These are phyloP conservation scores for Gambusia affinis DNA, from an alignment of 2,113 vertebrate genomes.

Conservation along the genomic window DNA sequence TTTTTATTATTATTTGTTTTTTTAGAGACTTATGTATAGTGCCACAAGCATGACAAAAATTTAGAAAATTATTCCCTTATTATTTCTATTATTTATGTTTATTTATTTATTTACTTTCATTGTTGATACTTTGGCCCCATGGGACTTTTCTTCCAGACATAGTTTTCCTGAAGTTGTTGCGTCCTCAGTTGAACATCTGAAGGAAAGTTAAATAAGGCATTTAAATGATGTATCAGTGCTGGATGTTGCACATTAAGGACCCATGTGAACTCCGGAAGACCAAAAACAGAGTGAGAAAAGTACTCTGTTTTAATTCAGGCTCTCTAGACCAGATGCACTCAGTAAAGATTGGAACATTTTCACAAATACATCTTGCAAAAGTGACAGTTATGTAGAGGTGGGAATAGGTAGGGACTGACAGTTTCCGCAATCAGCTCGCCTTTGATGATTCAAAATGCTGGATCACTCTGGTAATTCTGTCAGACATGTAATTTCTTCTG, in stretches of 20 bases:
- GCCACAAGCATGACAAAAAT: too few relatives aligned
- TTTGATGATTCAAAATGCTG: neutral
- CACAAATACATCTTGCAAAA: neutral
- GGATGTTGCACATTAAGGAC: neutral
- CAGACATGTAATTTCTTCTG: neutral
- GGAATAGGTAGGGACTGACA: neutral
- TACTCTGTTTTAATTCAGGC: neutral
- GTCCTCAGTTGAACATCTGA: conserved; percentile 11
- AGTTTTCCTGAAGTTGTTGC: neutral
- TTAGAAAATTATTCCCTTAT: too few relatives aligned
- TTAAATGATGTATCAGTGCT: conserved; percentile 35
- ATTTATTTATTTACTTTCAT: too few relatives aligned
- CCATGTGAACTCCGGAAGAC: neutral
- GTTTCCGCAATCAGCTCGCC: conserved; percentile 16
- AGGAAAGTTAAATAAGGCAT: neutral
- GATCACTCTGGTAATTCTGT: conserved; percentile 14
- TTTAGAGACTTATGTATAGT: too few relatives aligned
- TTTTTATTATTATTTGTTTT: too few relatives aligned
- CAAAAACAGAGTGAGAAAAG: neutral
- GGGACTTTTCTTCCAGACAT: conserved; percentile 4
- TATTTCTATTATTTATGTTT: too few relatives aligned
- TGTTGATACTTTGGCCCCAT: too few relatives aligned
- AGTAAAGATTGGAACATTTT: neutral
- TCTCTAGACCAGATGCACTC: neutral
- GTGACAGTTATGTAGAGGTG: neutral